These are phyloP conservation scores for Lithosia quadra DNA, from an alignment of 2,888 invertebrate genomes.

Conservation along the genomic window DNA sequence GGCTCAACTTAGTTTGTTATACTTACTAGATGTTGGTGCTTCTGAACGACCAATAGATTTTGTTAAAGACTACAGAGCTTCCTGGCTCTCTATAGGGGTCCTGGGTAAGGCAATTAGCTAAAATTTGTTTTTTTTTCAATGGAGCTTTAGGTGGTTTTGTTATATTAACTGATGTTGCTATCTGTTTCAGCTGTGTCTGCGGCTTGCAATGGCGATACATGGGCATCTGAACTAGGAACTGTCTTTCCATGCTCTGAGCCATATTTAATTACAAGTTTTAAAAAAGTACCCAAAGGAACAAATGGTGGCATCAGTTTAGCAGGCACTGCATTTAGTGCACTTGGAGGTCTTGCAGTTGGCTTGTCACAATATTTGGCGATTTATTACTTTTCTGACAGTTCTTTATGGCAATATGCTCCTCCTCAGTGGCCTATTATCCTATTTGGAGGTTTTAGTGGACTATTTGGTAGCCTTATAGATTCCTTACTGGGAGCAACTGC, in stretches of 20 bases:
- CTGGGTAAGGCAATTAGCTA: slow-evolving; percentile 85
- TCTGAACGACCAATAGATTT: slow-evolving; percentile 94
- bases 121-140: neutral
- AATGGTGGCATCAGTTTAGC: slow-evolving; percentile 94
- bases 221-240: slow-evolving; percentile 95
- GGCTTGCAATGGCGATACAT: slow-evolving; percentile 95
- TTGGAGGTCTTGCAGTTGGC: slow-evolving; percentile 92
- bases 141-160: no score
- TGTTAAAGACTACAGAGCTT: slow-evolving; percentile 90
- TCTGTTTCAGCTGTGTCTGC: slow-evolving; percentile 89
- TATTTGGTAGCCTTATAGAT: slow-evolving; percentile 93
- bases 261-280: slow-evolving; percentile 90
- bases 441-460: slow-evolving; percentile 91
- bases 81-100: slow-evolving; percentile 93
- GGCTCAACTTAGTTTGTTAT: slow-evolving; percentile 91
- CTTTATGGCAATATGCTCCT: slow-evolving; percentile 86
- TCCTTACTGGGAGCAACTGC: slow-evolving; percentile 94
- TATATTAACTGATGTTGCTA: no score
- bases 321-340: slow-evolving; percentile 86
- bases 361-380: slow-evolving; percentile 90
- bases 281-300: slow-evolving; percentile 94
- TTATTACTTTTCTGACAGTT: slow-evolving; percentile 88
- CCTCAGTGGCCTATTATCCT: slow-evolving; percentile 93
- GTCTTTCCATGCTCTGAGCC: slow-evolving; percentile 91
- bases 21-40: slow-evolving; percentile 92